phyloP scores from a whole-genome alignment of 2,113 vertebrate species.

The Coreoperca whiteheadi region DNA sequence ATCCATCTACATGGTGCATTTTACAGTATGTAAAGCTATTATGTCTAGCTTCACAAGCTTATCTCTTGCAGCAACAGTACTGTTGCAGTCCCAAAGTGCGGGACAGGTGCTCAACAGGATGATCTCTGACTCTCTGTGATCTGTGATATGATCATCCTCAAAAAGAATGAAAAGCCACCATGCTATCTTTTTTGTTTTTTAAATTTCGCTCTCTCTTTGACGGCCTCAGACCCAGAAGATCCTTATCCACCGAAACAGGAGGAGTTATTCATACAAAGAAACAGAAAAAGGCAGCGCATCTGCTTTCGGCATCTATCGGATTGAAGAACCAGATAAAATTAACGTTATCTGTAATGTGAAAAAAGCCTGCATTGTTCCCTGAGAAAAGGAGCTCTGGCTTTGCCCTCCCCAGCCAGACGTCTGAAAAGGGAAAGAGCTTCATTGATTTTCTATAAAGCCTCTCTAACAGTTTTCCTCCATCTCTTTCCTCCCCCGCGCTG shows the following conservation, averaged over 20 bases:
- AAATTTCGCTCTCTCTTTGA: conserved; percentile 17
- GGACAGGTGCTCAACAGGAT: background rate
- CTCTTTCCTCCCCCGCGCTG: conserved; percentile 15
- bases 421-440: conserved; percentile 54
- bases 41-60: background rate
- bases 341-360: conserved; percentile 47
- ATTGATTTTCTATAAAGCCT: conserved; percentile 72
- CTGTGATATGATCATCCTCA: conserved; percentile 18
- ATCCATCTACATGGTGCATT: background rate
- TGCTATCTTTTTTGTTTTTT: background rate
- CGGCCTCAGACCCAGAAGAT: conserved; percentile 2
- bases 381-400: conserved; percentile 5
- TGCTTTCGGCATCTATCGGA: conserved; percentile 29
- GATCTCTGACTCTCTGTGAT: no score
- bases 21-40: background rate
- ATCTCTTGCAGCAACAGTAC: conserved; percentile 1
- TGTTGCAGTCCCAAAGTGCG: background rate
- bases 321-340: conserved; percentile 37
- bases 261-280: conserved; percentile 17
- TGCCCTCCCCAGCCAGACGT: conserved; percentile 18
- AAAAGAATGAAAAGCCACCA: background rate
- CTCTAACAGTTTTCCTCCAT: conserved; percentile 15
- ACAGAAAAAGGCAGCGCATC: background rate
- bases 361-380: conserved; percentile 36
- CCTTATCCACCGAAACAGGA: conserved; percentile 25